Evolutionary conservation across 1,140 invertebrate genomes (phyloP), one percentile per base, ranked within the genome.

Genomic region (Copidosoma floridanum): DNA sequence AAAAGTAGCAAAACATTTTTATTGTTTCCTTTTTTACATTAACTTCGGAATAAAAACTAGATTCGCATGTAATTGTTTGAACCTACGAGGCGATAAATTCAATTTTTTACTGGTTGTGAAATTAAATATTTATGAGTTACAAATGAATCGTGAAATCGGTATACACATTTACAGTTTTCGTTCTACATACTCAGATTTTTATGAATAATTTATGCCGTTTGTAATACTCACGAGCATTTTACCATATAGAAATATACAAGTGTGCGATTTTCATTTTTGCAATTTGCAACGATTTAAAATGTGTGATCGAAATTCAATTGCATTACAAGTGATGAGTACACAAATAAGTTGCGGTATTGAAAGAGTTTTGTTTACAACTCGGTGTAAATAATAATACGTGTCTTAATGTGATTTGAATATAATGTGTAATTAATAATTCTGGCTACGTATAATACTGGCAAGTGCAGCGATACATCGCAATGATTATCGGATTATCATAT

Each of bases 381-480:
- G 14, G 14, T 21, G 14, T 46, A 18, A 3, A 24, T 1, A 46
- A 12, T 46, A 20, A 44, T 6, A 44, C 12, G 16, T 23, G 14
- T 50, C 21, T 35, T 38, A 24, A 24, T 24, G n/a, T n/a, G n/a
- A n/a, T 16, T 18, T 43, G 2, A 35, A 43, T 18, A 54, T 47
- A 37, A 27, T 5, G 18, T 26, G 26, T 29, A 40, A 43, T 51
- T 46, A 24, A 46, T 41, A 41, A 55, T 48, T 29, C 18, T 61
- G 52, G 50, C 44, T 61, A 61, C n/a, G n/a, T n/a, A n/a, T 61
- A 61, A 61, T 61, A 61, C 52, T 61, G 51, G 58, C 52, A 61
- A 55, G 58, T 61, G 58, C 58, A 55, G 44, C 58, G 52, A 51
- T 61, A 61, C 27, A 61, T 61, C 58, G 58, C 52, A 61, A 20